Base-by-base conservation (phyloP, 2,888 invertebrate genomes). In the Ichneumon xanthorius region DNA sequence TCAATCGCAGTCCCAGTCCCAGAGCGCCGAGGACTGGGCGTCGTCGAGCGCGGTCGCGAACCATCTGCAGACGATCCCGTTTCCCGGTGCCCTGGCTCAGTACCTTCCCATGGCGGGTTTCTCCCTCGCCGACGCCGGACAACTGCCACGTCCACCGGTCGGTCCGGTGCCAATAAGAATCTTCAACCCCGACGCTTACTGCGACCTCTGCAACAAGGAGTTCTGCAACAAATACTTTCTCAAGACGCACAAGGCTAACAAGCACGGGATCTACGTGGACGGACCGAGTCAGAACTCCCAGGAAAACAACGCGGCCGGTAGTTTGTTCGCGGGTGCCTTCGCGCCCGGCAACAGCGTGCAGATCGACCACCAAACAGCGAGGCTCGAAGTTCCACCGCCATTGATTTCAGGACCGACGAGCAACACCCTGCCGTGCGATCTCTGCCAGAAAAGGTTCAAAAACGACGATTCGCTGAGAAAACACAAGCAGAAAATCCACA, bases 171-270 rank as follows among this genome's bases (percentile, higher is more conserved):
- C 93, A 30, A 81, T 89, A 0, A 95, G 98, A 90, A 99, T 99
- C 91, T 99, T 99, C 94, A 99, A 99, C 94, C 98, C 98, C 1
- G 99, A 99, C 94, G 99, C 99, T 22, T 99, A 98, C 94, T 99
- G 99, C 94, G 98, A 99, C 93, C 96, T 99, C 84, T 99, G 99
- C 95, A 98, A 99, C 95, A 98, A 99, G 93, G 99, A 99, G 95
- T 99, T 99, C 94, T 99, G 99, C 95, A 99, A 99, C 95, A 99
- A 99, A 93, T 99, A 99, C 95, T 99, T 99, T 94, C 95, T 99
- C 37, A 99, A 99, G 94, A 99, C 99, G 82, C 99, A 99, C 95
- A 98, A 98, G 94, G 98, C 99, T 48, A 99, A 99, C 94, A 99
- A 99, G 92, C 99, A 99, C 94, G 99, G 99, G 40, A 98, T 99